These are phyloP conservation scores for Polyploca ridens DNA, from an alignment of 2,888 invertebrate genomes.

Conservation along the genomic window DNA sequence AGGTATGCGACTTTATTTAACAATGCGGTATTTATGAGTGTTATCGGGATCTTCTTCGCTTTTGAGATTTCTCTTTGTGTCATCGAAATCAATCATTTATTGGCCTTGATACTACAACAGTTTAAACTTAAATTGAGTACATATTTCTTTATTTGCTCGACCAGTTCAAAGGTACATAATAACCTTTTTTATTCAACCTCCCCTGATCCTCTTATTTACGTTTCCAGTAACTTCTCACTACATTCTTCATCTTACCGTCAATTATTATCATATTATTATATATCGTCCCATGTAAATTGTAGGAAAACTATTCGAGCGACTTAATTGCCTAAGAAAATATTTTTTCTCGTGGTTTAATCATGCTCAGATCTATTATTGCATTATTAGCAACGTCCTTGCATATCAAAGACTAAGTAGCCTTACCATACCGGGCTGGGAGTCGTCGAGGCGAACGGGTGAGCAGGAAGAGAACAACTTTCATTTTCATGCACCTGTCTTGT, in stretches of 20 bases:
- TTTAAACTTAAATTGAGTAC: background rate
- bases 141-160: too few relatives aligned
- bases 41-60: background rate
- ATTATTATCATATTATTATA: too few relatives aligned
- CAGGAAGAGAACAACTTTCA: constrained; percentile 84
- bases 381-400: constrained; percentile 43
- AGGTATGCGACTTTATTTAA: background rate
- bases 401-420: constrained; percentile 51
- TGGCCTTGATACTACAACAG: background rate
- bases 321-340: background rate
- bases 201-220: background rate
- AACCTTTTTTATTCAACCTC: background rate
- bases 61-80: background rate
- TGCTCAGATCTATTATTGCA: constrained; percentile 33
- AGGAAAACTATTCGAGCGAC: background rate
- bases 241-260: background rate
- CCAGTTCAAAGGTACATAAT: too few relatives aligned
- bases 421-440: constrained; percentile 46
- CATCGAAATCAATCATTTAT: background rate
- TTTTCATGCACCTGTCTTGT: constrained; percentile 82
- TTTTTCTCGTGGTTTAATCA: constrained; percentile 4
- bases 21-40: background rate
- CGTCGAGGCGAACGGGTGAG: constrained; percentile 74
- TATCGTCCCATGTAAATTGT: background rate
- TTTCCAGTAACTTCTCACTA: background rate